Conservation (phyloP, 2,888 invertebrate species). For the Galerucella nymphaeae region DNA sequence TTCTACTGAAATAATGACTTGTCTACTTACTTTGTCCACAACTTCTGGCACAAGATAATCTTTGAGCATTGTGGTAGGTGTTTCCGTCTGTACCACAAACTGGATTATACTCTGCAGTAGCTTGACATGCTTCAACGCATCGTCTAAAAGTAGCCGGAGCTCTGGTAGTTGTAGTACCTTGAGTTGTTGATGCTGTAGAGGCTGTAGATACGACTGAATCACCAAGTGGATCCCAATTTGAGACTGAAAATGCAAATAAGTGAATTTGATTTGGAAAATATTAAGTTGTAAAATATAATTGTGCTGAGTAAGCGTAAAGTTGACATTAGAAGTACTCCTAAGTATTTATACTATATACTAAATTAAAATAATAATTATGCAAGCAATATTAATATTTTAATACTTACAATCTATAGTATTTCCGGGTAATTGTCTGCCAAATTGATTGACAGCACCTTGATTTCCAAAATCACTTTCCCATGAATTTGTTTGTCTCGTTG, state of each 20-base stretch:
- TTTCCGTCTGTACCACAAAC: slow-evolving; percentile 58
- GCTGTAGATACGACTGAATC: not conserved
- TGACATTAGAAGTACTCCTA: not conserved
- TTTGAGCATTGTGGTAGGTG: slow-evolving; percentile 56
- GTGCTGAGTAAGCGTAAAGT: no score
- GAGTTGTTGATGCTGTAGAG: no score
- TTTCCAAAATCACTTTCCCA: not conserved
- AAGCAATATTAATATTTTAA: not conserved
- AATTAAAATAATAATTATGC: no score
- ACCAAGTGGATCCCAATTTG: not conserved
- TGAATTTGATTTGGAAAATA: not conserved
- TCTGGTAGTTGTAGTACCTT: slow-evolving; percentile 56
- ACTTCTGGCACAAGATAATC: slow-evolving; percentile 55
- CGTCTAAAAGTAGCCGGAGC: slow-evolving; percentile 28
- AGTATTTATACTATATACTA: no score
- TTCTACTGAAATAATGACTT: not conserved
- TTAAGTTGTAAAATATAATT: no score
- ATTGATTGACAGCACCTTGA: not conserved
- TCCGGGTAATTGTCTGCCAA: slow-evolving; percentile 13
- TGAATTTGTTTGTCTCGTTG: not conserved
- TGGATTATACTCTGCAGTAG: slow-evolving; percentile 60
- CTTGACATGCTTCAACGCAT: slow-evolving; percentile 56
- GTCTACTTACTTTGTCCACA: slow-evolving; percentile 59
- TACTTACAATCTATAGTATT: not conserved
- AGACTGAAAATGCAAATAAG: not conserved